A percentile compares a stretch with the other conserved stretches of the same genome.
phyloP scores from a whole-genome alignment of 2,113 vertebrate species.

The Actenoides hombroni region DNA sequence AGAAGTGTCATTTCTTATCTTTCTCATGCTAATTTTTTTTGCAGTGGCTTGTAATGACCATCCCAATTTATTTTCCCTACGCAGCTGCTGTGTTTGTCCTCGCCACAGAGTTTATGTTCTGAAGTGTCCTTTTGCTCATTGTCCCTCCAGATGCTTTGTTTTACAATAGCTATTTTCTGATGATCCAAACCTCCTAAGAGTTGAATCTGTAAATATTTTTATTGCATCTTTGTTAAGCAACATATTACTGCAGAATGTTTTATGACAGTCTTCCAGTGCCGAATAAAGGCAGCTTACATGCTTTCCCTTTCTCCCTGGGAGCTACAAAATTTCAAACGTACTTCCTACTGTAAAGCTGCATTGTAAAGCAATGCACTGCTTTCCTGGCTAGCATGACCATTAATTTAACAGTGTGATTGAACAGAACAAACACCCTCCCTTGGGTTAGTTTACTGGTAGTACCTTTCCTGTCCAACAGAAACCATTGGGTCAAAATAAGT shows the following conservation, averaged over 20 bases:
- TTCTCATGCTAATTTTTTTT: background rate
- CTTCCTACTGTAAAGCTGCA: background rate
- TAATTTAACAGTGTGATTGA: background rate
- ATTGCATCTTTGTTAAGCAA: background rate
- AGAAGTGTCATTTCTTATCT: background rate
- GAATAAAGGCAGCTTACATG: background rate
- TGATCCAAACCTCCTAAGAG: background rate
- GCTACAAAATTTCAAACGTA: background rate
- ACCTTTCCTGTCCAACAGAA: background rate
- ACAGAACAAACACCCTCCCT: background rate
- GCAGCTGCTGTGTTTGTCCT: background rate
- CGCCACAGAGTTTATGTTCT: background rate
- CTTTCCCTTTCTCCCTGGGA: background rate
- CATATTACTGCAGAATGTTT: background rate
- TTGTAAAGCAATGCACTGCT: background rate
- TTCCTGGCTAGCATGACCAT: background rate
- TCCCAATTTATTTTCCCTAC: background rate
- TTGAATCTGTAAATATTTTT: slow-evolving; percentile 25
- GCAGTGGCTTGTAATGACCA: background rate
- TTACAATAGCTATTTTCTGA: background rate
- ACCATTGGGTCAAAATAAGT: background rate
- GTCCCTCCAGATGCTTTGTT: slow-evolving; percentile 11
- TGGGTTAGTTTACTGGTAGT: background rate
- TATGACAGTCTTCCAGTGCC: background rate
- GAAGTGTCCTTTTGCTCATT: background rate